These are phyloP conservation scores for Drosophila ambigua DNA, from an alignment of 1,140 invertebrate genomes.

Conservation along the genomic window DNA sequence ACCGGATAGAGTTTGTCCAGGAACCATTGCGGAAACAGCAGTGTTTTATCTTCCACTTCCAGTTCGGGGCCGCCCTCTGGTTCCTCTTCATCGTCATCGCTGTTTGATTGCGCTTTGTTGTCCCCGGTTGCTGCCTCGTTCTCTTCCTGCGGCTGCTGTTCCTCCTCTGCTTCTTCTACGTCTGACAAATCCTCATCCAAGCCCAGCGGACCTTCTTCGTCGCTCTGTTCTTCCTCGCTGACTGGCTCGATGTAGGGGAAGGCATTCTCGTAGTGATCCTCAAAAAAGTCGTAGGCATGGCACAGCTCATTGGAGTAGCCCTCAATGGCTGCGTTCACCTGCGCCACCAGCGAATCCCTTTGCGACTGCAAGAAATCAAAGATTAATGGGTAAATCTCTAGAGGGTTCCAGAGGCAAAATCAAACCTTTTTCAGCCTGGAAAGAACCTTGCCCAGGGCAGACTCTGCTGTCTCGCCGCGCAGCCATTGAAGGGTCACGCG, in stretches of 20 bases:
- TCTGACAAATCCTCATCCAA: constrained; percentile 2
- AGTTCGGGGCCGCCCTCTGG: constrained; percentile 8
- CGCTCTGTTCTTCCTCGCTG: constrained; percentile 46
- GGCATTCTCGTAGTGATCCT: constrained; percentile 73
- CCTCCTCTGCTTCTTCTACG: constrained; percentile 21
- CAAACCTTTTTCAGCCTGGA: constrained; percentile 85
- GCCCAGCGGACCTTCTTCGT: constrained; percentile 10
- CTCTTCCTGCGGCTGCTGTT: background rate
- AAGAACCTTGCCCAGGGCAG: constrained; percentile 88
- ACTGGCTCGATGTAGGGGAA: constrained; percentile 48
- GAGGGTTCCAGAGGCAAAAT: constrained; percentile 81
- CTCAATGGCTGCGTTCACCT: constrained; percentile 87
- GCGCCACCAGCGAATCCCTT: constrained; percentile 84
- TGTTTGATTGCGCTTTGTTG: constrained; percentile 12
- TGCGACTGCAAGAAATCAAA: constrained; percentile 60
- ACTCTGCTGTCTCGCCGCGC: constrained; percentile 87
- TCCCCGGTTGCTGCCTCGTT: constrained; percentile 32
- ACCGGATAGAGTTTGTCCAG: constrained; percentile 86
- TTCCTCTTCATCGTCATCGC: constrained; percentile 34
- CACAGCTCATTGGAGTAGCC: constrained; percentile 86
- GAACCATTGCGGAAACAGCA: constrained; percentile 87
- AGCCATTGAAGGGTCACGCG: constrained; percentile 90
- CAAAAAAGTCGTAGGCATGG: constrained; percentile 86
- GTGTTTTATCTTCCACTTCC: constrained; percentile 61
- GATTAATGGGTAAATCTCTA: background rate